These are phyloP conservation scores for Callosobruchus maculatus DNA, from an alignment of 2,888 invertebrate genomes.

Conservation along the genomic window DNA sequence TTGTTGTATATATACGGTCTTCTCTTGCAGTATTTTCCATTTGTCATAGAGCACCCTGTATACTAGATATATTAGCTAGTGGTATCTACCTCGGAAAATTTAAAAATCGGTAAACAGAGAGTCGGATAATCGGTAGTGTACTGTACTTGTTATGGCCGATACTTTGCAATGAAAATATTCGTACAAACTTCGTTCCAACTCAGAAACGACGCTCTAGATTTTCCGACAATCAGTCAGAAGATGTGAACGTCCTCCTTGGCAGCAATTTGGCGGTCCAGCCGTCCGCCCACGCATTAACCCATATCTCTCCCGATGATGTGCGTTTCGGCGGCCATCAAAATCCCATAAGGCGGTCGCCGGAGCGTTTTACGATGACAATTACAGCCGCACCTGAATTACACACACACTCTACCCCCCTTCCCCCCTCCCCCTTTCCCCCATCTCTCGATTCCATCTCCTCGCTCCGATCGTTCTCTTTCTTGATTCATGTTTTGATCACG, in stretches of 20 bases:
- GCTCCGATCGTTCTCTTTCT: not conserved
- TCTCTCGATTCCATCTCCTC: too few species aligned
- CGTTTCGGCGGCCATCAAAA: constrained; percentile 25
- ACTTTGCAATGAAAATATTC: too few species aligned
- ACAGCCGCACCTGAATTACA: constrained; percentile 20
- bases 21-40: too few species aligned
- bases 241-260: not conserved
- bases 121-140: too few species aligned
- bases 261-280: not conserved
- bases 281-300: not conserved
- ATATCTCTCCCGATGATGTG: not conserved
- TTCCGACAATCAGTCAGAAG: not conserved
- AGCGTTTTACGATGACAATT: constrained; percentile 32
- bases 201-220: not conserved
- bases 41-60: too few species aligned
- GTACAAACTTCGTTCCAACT: too few species aligned
- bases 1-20: too few species aligned
- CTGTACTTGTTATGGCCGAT: too few species aligned
- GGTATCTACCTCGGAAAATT: too few species aligned
- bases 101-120: too few species aligned
- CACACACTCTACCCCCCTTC: not conserved
- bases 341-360: constrained; percentile 29
- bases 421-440: too few species aligned
- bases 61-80: too few species aligned
- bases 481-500: not conserved